Conservation (phyloP, 2,888 invertebrate species). For the Rapana venosa region DNA sequence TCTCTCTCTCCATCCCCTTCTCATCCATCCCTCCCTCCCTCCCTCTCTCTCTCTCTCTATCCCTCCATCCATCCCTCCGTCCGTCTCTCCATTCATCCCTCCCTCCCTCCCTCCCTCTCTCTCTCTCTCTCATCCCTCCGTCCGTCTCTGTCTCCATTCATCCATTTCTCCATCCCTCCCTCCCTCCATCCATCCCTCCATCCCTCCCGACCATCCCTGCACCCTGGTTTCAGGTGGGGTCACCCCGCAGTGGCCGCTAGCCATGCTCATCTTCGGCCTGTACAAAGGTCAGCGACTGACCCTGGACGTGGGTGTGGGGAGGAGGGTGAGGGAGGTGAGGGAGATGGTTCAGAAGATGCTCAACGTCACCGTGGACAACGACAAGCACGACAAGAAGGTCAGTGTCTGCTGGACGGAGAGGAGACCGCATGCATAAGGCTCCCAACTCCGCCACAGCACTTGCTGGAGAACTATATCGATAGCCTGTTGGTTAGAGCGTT, state of each 20-base stretch:
- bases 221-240: no score
- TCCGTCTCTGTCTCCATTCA: neutral
- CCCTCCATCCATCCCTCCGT: neutral
- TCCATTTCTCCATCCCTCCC: neutral
- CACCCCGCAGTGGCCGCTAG: constrained; percentile 37
- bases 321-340: constrained; percentile 68
- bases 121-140: neutral
- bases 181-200: neutral
- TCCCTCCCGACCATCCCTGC: neutral
- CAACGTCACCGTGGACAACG: constrained; percentile 66
- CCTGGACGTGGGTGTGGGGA: constrained; percentile 69
- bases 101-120: neutral
- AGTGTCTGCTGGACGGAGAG: no score
- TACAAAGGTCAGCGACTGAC: constrained; percentile 70
- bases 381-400: constrained; percentile 63
- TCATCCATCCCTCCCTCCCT: neutral
- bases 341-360: constrained; percentile 64
- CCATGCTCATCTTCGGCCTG: constrained; percentile 71
- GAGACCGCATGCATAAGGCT: no score
- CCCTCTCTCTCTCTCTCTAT: neutral
- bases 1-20: neutral
- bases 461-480: no score
- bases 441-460: no score
- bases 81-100: no score
- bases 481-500: no score